Evolutionary conservation across 2,113 vertebrate genomes (phyloP).

Genomic region (Chascanopsetta lugubris): DNA sequence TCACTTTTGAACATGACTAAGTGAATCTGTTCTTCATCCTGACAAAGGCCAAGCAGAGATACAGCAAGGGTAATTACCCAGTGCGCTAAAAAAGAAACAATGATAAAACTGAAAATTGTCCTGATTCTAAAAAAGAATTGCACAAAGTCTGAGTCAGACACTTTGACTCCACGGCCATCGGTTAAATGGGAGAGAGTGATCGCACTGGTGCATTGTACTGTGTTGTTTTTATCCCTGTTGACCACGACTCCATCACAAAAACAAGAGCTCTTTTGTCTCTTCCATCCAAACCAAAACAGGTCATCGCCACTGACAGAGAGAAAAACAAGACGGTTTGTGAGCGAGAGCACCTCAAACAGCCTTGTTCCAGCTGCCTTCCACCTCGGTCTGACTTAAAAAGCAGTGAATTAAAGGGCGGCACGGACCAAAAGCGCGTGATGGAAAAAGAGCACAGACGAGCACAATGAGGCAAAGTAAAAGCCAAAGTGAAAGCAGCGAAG

Average conservation of each 20-base stretch:
- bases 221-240: constrained; percentile 19
- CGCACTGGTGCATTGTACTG: constrained; percentile 6
- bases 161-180: constrained; percentile 13
- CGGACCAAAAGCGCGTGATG: constrained; percentile 36
- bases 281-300: constrained; percentile 50
- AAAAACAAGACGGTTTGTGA: constrained; percentile 16
- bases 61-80: no score
- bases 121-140: no score
- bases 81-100: no score
- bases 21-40: no score
- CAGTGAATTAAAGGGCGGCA: constrained; percentile 29
- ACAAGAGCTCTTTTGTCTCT: constrained; percentile 37
- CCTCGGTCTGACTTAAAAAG: constrained; percentile 20
- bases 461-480: constrained; percentile 34
- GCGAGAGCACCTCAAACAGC: background rate
- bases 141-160: no score
- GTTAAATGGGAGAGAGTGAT: no score
- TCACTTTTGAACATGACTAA: no score
- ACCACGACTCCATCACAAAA: constrained; percentile 16
- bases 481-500: constrained; percentile 46
- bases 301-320: constrained; percentile 53
- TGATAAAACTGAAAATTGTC: no score
- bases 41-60: no score
- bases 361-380: constrained; percentile 22
- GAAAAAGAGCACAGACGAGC: constrained; percentile 27